A percentile compares a stretch with the other conserved stretches of the same genome.
Evolutionary conservation across 2,113 vertebrate species (phyloP).

Genomic region (Chiloscyllium plagiosum): DNA sequence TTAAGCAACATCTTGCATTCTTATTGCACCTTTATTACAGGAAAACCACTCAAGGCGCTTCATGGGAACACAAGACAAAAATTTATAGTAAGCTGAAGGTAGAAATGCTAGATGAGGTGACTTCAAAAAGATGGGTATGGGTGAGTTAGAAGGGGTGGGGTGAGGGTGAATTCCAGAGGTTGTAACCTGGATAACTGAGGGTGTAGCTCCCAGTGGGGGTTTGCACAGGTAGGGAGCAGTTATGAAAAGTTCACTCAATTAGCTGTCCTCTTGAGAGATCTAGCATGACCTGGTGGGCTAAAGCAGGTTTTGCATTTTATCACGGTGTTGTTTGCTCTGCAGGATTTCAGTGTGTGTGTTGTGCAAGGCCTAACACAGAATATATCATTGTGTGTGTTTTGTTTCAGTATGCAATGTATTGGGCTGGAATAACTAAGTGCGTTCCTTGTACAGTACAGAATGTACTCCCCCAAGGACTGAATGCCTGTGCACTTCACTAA

Average conservation of each 20-base stretch:
- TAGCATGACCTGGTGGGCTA: background rate
- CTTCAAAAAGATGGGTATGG: background rate
- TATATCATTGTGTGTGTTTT: background rate
- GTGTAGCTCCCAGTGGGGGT: background rate
- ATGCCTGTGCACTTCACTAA: background rate
- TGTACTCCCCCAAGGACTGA: background rate
- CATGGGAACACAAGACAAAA: background rate
- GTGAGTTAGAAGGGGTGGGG: background rate
- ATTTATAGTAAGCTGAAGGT: background rate
- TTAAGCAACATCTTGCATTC: background rate
- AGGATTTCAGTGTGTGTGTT: background rate
- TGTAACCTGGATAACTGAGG: background rate
- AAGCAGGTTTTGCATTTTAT: background rate
- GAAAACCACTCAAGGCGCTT: background rate
- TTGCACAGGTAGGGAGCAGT: background rate
- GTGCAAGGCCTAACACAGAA: background rate
- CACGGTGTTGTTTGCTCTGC: background rate
- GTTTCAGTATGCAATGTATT: background rate
- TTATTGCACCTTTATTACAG: background rate
- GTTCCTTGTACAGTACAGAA: slow-evolving; percentile 15
- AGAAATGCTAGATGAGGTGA: background rate
- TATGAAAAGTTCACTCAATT: background rate
- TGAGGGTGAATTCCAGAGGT: background rate
- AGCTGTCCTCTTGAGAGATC: too few relatives aligned
- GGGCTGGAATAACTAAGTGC: background rate